These are phyloP conservation scores for Trematomus loennbergii DNA, from an alignment of 2,113 vertebrate species.

Conservation along the genomic window DNA sequence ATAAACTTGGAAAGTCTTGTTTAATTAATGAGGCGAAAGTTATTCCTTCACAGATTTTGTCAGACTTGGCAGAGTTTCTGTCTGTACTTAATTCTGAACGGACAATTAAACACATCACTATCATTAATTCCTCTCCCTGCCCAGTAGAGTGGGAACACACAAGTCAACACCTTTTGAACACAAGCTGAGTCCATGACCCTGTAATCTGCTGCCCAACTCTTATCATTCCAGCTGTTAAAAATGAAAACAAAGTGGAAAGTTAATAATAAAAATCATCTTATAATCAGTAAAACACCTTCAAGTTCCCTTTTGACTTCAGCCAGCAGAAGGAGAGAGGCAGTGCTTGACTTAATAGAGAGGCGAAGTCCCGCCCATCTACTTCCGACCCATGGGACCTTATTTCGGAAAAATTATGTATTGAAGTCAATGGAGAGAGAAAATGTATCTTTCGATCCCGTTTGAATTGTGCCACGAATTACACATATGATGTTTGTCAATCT, in stretches of 20 bases:
- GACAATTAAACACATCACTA: background rate
- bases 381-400: too few relatives aligned
- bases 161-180: constrained; percentile 12
- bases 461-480: too few relatives aligned
- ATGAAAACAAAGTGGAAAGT: background rate
- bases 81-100: background rate
- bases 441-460: too few relatives aligned
- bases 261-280: background rate
- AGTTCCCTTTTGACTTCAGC: background rate
- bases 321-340: too few relatives aligned
- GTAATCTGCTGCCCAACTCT: background rate
- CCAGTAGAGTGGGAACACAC: background rate
- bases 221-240: background rate
- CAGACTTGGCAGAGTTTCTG: background rate
- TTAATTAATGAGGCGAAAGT: background rate
- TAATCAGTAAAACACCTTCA: background rate
- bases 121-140: constrained; percentile 10
- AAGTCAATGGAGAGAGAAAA: too few relatives aligned
- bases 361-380: too few relatives aligned
- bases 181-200: background rate
- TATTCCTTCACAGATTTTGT: background rate
- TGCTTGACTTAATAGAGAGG: too few relatives aligned
- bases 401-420: too few relatives aligned
- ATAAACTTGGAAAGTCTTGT: background rate
- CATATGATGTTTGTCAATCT: too few relatives aligned